A percentile compares a stretch with the other conserved stretches of the same genome.
These are phyloP conservation scores for Heliconius congener DNA, from an alignment of 1,140 invertebrate genomes.

Conservation along the genomic window DNA sequence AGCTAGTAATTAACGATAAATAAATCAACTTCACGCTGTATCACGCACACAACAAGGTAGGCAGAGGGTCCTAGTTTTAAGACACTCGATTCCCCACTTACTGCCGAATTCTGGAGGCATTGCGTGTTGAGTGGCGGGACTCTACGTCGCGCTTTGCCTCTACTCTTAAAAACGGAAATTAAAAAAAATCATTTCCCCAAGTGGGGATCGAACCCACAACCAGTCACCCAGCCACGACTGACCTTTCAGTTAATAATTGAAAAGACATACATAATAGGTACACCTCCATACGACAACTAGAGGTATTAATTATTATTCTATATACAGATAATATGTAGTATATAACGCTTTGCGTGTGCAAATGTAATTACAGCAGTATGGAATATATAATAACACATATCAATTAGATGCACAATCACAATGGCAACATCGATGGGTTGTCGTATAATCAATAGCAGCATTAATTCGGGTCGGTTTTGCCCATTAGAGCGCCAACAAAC, in stretches of 20 bases:
- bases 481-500: slow-evolving; percentile 33
- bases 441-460: slow-evolving; percentile 24
- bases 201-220: no score
- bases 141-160: no score
- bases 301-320: not conserved
- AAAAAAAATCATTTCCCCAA: no score
- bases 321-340: not conserved
- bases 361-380: not conserved
- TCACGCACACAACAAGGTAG: no score
- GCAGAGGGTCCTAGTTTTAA: no score
- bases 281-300: not conserved
- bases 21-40: no score
- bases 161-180: no score
- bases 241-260: not conserved
- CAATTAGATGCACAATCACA: not conserved
- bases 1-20: not conserved
- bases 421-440: not conserved
- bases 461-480: slow-evolving; percentile 33
- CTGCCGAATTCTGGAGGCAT: no score
- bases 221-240: no score
- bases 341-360: slow-evolving; percentile 6
- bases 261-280: no score
- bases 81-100: no score
- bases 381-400: not conserved
- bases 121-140: no score